These are phyloP conservation scores for Drosophila tropicalis DNA, from an alignment of 1,140 invertebrate genomes.

Conservation along the genomic window DNA sequence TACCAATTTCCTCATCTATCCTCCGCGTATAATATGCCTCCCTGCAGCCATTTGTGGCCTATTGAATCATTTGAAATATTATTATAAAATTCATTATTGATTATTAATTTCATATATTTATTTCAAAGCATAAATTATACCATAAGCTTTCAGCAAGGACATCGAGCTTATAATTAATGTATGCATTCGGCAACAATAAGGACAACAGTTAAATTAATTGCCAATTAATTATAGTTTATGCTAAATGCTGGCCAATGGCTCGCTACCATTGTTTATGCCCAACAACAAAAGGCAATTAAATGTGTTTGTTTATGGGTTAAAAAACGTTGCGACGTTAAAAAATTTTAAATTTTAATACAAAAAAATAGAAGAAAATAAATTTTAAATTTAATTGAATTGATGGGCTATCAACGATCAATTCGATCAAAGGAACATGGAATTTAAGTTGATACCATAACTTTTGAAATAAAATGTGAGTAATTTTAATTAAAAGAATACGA, in stretches of 20 bases:
- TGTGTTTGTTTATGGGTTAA: constrained; percentile 29
- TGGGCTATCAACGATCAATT: background rate
- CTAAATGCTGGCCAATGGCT: constrained; percentile 36
- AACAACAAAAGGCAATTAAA: constrained; percentile 38
- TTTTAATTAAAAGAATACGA: too few relatives aligned
- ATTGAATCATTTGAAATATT: constrained; percentile 31
- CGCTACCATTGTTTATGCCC: constrained; percentile 36
- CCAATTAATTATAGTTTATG: constrained; percentile 66
- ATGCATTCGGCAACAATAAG: constrained; percentile 17
- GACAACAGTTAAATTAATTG: constrained; percentile 61
- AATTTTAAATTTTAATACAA: background rate
- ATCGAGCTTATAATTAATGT: constrained; percentile 30
- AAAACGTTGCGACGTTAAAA: background rate
- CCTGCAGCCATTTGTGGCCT: constrained; percentile 2
- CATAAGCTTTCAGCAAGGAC: constrained; percentile 40
- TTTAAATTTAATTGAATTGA: background rate
- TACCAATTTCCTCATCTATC: constrained; percentile 30
- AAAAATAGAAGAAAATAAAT: background rate
- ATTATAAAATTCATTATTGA: constrained; percentile 47
- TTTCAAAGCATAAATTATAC: constrained; percentile 47
- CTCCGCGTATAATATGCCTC: background rate
- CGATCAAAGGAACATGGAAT: too few relatives aligned
- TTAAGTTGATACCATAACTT: too few relatives aligned
- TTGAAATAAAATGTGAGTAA: too few relatives aligned
- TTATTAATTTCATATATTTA: constrained; percentile 40